Evolutionary conservation across 2,888 invertebrate species (phyloP).

Genomic region (Clivina fossor): DNA sequence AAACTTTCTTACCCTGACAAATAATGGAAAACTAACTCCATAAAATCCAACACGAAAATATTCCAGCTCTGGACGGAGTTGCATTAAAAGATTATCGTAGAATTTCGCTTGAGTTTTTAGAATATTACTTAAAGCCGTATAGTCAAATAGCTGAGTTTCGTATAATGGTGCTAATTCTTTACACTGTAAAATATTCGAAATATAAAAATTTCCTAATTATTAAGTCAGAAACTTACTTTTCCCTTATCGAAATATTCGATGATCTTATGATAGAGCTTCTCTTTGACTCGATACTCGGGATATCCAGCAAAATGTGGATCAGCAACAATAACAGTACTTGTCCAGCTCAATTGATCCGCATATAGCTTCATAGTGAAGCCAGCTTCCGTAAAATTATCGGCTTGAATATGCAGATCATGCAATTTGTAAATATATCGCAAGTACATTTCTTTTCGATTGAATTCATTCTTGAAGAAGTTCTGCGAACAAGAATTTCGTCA

Average conservation of each 20-base stretch:
- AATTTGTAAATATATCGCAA: conserved; percentile 92
- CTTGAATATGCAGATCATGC: conserved; percentile 86
- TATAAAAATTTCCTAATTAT: not conserved
- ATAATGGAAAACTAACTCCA: conserved; percentile 90
- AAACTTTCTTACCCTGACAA: conserved; percentile 90
- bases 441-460: conserved; percentile 94
- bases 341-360: conserved; percentile 88
- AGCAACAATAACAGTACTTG: conserved; percentile 64
- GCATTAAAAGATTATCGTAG: conserved; percentile 85
- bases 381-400: conserved; percentile 92
- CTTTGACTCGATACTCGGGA: conserved; percentile 88
- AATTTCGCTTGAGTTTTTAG: conserved; percentile 86
- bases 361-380: conserved; percentile 93
- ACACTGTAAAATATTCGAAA: conserved; percentile 65
- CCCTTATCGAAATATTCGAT: conserved; percentile 92
- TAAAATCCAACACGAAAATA: conserved; percentile 96
- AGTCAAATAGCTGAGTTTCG: conserved; percentile 84
- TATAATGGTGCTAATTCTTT: conserved; percentile 87
- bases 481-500: conserved; percentile 50
- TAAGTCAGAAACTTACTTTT: conserved; percentile 61
- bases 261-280: conserved; percentile 84
- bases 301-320: conserved; percentile 74
- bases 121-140: conserved; percentile 81
- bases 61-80: conserved; percentile 88
- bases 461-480: conserved; percentile 96